These are phyloP conservation scores for Catharus ustulatus DNA, from an alignment of 2,797 vertebrate species.

Conservation along the genomic window DNA sequence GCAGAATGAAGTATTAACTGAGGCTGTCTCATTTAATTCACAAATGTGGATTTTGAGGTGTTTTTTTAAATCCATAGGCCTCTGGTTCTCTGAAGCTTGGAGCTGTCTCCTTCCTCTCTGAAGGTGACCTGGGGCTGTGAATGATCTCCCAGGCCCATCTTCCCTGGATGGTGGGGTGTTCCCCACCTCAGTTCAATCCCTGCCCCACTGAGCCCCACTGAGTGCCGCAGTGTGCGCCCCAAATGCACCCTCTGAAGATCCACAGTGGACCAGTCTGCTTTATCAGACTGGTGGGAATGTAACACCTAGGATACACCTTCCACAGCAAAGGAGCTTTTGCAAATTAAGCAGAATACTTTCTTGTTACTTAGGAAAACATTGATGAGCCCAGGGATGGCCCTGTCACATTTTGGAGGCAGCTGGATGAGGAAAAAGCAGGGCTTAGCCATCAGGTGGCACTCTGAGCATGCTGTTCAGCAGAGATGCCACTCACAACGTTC, in stretches of 20 bases:
- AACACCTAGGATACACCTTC: background rate
- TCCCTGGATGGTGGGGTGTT: rapidly evolving
- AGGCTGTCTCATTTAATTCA: background rate
- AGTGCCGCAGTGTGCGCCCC: background rate
- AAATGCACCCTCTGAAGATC: background rate
- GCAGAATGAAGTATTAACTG: background rate
- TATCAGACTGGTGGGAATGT: background rate
- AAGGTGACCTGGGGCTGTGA: background rate
- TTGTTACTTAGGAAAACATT: background rate
- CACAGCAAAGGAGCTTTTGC: background rate
- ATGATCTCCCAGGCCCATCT: background rate
- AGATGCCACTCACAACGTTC: background rate
- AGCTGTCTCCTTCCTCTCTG: background rate
- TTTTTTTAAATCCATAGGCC: background rate
- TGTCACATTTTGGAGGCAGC: background rate
- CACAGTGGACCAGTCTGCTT: background rate
- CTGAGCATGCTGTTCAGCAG: constrained; percentile 22
- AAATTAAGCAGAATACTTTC: background rate
- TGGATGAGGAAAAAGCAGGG: background rate
- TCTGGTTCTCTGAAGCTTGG: background rate
- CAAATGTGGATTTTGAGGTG: background rate
- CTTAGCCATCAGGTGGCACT: constrained; percentile 64
- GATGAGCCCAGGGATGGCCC: background rate
- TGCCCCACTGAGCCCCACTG: background rate
- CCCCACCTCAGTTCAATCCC: background rate